Evolutionary conservation across 1,140 invertebrate genomes (phyloP).

Genomic region (Hylyphantes graminicola): DNA sequence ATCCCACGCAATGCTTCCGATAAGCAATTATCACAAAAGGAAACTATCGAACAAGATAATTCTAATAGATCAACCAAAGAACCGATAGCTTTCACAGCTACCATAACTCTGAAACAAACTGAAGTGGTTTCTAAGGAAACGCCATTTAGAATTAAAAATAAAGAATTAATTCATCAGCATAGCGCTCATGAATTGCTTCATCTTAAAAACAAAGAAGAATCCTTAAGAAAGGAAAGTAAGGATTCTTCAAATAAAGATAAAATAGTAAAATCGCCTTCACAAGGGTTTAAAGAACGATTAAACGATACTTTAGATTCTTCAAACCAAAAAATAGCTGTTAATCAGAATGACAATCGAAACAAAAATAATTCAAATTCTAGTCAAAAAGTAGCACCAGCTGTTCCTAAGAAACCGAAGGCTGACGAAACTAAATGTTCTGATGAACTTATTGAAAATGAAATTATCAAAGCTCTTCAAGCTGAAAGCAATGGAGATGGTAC

Average conservation of each 20-base stretch:
- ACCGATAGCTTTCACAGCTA: constrained; percentile 53
- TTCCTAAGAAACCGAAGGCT: constrained; percentile 44
- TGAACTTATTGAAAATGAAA: constrained; percentile 13
- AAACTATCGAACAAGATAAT: constrained; percentile 2
- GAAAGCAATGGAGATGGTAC: constrained; percentile 41
- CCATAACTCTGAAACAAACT: constrained; percentile 52
- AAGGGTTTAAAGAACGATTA: constrained; percentile 34
- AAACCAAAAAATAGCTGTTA: constrained; percentile 1
- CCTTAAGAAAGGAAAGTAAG: constrained; percentile 1
- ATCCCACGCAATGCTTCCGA: constrained; percentile 30
- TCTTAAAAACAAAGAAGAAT: constrained; percentile 44
- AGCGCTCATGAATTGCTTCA: constrained; percentile 45
- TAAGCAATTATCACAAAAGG: constrained; percentile 20
- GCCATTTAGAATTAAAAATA: constrained; percentile 50
- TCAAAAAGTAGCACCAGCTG: constrained; percentile 50
- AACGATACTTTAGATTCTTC: background rate
- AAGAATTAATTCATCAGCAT: constrained; percentile 52
- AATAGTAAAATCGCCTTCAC: constrained; percentile 46
- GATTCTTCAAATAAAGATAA: constrained; percentile 17
- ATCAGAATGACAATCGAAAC: constrained; percentile 30
- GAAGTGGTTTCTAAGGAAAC: constrained; percentile 38
- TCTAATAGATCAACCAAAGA: constrained; percentile 16
- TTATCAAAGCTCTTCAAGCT: constrained; percentile 8
- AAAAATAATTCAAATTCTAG: constrained; percentile 22
- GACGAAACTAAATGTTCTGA: constrained; percentile 18